These are phyloP conservation scores for Danionella dracula DNA, from an alignment of 2,797 vertebrate genomes.

Conservation along the genomic window DNA sequence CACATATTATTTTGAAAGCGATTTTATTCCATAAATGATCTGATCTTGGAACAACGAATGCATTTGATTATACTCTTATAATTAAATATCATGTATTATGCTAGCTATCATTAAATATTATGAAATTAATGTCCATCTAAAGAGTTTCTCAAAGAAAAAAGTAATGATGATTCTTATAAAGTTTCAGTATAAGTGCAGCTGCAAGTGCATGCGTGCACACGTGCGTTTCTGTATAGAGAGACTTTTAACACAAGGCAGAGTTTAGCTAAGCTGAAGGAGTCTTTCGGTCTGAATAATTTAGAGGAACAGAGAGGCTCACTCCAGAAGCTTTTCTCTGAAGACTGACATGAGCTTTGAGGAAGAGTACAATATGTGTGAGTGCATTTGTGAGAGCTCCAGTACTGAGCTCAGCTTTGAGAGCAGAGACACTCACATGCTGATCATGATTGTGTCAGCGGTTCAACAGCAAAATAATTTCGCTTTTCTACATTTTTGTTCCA, in stretches of 20 bases:
- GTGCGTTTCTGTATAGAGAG: not conserved
- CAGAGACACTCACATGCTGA: not conserved
- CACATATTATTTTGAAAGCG: no score
- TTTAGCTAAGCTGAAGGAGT: conserved; percentile 2
- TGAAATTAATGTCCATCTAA: no score
- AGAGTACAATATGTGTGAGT: not conserved
- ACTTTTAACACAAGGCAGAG: not conserved
- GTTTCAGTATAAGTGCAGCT: not conserved
- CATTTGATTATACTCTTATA: no score
- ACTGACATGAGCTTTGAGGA: conserved; percentile 3
- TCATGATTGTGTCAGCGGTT: not conserved
- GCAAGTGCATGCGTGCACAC: not conserved
- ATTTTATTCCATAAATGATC: no score
- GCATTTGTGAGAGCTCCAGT: not conserved
- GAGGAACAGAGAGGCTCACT: conserved; percentile 27
- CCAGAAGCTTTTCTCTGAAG: conserved; percentile 3
- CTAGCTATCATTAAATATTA: no score
- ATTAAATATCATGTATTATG: no score
- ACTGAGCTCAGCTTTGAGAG: not conserved
- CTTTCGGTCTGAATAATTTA: conserved; percentile 27
- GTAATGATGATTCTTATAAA: not conserved
- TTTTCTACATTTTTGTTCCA: not conserved
- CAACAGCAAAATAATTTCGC: not conserved
- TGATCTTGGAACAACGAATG: no score
- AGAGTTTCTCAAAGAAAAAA: no score